Base-by-base conservation (phyloP, 1,140 invertebrate species). In the Macrosteles quadrilineatus region DNA sequence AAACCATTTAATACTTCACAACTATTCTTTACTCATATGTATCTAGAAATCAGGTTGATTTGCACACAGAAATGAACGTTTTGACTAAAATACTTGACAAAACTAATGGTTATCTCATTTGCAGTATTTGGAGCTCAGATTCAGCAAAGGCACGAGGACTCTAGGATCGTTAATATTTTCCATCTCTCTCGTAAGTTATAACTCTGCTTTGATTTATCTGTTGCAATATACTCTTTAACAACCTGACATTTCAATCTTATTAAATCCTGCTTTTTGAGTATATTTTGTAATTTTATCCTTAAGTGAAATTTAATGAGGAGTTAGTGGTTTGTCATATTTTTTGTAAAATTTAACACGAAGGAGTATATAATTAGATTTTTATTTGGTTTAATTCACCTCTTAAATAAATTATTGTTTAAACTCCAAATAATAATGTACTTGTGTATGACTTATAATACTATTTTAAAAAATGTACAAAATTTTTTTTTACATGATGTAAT, bases 121-220 rank as follows among this genome's bases (percentile, higher is more conserved):
- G 59, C 80, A 94, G 91, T 94, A 94, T 78, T 80, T 93, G 67
- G 87, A 91, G 69, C 75, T 85, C 71, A 82, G 90, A 40, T 91
- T 91, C 75, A 86, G 87, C 78, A 81, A 83, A 57, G 79, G 81
- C 1, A 83, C 89, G 2, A 83, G 89, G 23, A 77, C 87, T 19
- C 81, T 89, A 71, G 89, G 88, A 19, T 89, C 88, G 0, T 76
- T 83, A 14, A 82, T 88, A 30, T 90, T 90, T 74, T 75, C 89
- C 0, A 80, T 85, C 31, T 87, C 85, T 78, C 82, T 85, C 82
- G 79, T 82, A 68, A 78, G 78, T 68, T 29, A 45, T 59, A 19
- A 17, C 30, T 17, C 9, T 27, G 14, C 36, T n/a, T 62, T 43
- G 21, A 40, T 67, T 3, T 21, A 3, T 40, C 14, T 40, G 21